Evolutionary conservation across 2,113 vertebrate species (phyloP), one percentile per base, ranked within the genome.

Genomic region (Benitochromis conjunctus): DNA sequence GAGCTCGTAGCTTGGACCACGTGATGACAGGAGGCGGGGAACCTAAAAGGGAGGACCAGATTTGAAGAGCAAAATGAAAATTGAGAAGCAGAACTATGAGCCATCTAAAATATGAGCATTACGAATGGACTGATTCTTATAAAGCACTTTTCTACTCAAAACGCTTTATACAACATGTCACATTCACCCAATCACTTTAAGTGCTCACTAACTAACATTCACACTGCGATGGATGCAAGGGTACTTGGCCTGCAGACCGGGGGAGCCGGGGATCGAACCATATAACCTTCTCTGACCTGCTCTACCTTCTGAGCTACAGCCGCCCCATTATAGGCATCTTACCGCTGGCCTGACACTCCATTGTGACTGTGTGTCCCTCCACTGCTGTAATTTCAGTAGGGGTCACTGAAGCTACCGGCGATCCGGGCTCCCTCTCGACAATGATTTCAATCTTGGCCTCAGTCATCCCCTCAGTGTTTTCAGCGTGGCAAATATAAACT

Each of bases 1-100:
- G 99, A 0, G 99, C 97, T 38, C 99, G 95, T 13, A 99, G 96
- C 92, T 99, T 99, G 6, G 98, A 98, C 99, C 99, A 99, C 55
- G 96, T 95, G 41, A 99, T 96, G 43, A 89, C 93, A 2, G 99
- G 98, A 0, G 38, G 6, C 0, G 98, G 98, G 10, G 95, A 97
- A 11, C 99, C 99, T 99, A 76, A 0, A 41, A 9, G 16, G 11
- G 7, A 41, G 43, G 48, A 43, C 18, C 26, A 38, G 14, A 46
- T n/a, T 48, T 3, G 60, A 19, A 78, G 9, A 12, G 18, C 0
- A 4, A 41, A 18, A 60, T 24, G 0, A 77, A 43, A 80, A 53
- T 4, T 16, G 9, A n/a, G 16, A 69, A 79, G 55, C 14, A 48
- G 21, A 11, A 26, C 10, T n/a, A 4, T 31, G 12, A n/a, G 8